Conservation (phyloP, 2,797 vertebrate species). For the Chaenodraco wilsoni region DNA sequence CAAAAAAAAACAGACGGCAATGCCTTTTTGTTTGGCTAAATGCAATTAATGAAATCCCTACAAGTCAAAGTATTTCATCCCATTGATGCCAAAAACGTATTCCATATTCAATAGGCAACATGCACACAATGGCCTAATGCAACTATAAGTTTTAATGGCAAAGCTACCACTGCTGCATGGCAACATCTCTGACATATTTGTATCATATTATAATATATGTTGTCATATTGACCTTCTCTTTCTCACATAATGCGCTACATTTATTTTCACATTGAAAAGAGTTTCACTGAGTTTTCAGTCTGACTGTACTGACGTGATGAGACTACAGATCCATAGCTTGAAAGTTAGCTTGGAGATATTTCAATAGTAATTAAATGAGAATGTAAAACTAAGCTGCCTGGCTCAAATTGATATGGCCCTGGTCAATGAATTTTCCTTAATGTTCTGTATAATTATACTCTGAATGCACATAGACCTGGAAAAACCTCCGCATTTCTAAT, state of each 20-base stretch:
- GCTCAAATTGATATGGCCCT: constrained; percentile 11
- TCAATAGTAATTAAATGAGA: constrained; percentile 6
- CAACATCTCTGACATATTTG: neutral
- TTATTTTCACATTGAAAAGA: neutral
- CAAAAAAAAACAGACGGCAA: neutral
- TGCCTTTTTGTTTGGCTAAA: neutral
- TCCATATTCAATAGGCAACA: neutral
- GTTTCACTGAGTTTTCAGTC: constrained; percentile 7
- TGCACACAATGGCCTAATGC: neutral
- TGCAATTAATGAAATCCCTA: neutral
- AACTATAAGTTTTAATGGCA: neutral
- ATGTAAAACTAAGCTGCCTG: constrained; percentile 6
- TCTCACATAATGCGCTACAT: neutral
- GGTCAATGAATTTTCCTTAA: constrained; percentile 11
- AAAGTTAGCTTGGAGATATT: constrained; percentile 11
- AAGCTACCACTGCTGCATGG: neutral
- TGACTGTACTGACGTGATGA: neutral
- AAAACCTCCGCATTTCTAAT: constrained; percentile 15
- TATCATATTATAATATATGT: neutral
- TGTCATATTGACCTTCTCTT: neutral
- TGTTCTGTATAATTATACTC: neutral
- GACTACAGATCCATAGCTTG: neutral
- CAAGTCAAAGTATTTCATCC: neutral
- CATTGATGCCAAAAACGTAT: neutral
- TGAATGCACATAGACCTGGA: neutral